Evolutionary conservation across 2,113 vertebrate species (phyloP).

Genomic region (Channa maculata): DNA sequence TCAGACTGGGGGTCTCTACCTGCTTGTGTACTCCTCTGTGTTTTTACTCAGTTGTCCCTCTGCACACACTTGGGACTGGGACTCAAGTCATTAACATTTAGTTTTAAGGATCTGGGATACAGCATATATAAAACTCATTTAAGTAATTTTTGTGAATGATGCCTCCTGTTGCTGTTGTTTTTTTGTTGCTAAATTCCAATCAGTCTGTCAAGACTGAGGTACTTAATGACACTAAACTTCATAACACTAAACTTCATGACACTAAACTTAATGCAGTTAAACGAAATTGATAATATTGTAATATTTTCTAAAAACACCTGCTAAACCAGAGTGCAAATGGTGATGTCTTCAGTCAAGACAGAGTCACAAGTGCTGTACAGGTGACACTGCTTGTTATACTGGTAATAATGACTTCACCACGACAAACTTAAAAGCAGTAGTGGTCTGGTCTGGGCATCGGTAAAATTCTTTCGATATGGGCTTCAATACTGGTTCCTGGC

Average conservation of each 20-base stretch:
- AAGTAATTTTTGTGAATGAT: no score
- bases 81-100: slow-evolving; percentile 42
- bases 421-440: background rate
- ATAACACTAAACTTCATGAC: background rate
- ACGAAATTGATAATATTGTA: background rate
- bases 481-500: no score
- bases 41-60: slow-evolving; percentile 22
- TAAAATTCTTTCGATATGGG: no score
- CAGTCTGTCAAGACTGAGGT: background rate
- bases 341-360: background rate
- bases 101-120: background rate
- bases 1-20: slow-evolving; percentile 35
- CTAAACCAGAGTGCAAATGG: no score
- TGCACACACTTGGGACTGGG: slow-evolving; percentile 47
- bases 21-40: slow-evolving; percentile 40
- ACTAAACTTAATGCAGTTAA: background rate
- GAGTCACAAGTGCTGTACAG: background rate
- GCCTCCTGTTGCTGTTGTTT: background rate
- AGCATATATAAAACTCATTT: no score
- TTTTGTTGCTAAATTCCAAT: background rate
- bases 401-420: background rate
- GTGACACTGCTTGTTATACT: background rate
- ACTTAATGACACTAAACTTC: background rate
- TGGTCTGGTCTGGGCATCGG: no score
- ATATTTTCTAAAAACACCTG: background rate